These are phyloP conservation scores for Xanthia icteritia DNA, from an alignment of 2,888 invertebrate species.

Conservation along the genomic window DNA sequence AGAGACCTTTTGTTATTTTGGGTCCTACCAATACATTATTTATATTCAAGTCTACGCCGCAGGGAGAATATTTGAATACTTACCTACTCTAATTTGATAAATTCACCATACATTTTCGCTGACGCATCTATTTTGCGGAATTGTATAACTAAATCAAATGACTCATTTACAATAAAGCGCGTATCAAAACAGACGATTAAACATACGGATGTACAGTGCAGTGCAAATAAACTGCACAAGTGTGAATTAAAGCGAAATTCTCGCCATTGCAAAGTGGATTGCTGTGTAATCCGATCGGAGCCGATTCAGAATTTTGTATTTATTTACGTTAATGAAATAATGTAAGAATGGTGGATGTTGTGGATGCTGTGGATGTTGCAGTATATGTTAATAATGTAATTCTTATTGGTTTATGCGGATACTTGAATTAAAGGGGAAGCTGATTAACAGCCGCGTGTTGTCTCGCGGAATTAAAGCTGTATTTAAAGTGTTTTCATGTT, in stretches of 20 bases:
- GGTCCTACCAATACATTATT: conserved; percentile 40
- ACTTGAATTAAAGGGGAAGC: conserved; percentile 1
- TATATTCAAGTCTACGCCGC: conserved; percentile 32
- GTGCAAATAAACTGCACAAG: conserved; percentile 64
- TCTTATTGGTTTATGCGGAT: conserved; percentile 40
- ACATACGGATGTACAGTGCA: conserved; percentile 47
- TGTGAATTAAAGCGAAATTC: conserved; percentile 65
- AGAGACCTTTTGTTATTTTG: conserved; percentile 34
- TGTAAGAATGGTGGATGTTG: conserved; percentile 53
- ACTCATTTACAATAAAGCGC: conserved; percentile 56
- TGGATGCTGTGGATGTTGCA: conserved; percentile 18
- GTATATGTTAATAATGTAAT: conserved; percentile 30
- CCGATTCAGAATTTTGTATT: conserved; percentile 61
- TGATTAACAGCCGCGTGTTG: conserved; percentile 35
- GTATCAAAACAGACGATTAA: conserved; percentile 60
- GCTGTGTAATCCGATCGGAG: conserved; percentile 69
- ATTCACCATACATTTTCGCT: conserved; percentile 17
- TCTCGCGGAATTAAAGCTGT: conserved; percentile 30
- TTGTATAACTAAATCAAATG: conserved; percentile 50
- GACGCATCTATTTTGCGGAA: conserved; percentile 17
- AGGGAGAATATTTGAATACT: conserved; percentile 22
- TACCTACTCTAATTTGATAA: conserved; percentile 31
- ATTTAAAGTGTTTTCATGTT: conserved; percentile 20
- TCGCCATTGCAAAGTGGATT: conserved; percentile 67
- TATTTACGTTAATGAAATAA: conserved; percentile 63